Evolutionary conservation across 2,888 invertebrate genomes (phyloP), one percentile per base, ranked within the genome.

Genomic region (Diaprepes abbreviatus): DNA sequence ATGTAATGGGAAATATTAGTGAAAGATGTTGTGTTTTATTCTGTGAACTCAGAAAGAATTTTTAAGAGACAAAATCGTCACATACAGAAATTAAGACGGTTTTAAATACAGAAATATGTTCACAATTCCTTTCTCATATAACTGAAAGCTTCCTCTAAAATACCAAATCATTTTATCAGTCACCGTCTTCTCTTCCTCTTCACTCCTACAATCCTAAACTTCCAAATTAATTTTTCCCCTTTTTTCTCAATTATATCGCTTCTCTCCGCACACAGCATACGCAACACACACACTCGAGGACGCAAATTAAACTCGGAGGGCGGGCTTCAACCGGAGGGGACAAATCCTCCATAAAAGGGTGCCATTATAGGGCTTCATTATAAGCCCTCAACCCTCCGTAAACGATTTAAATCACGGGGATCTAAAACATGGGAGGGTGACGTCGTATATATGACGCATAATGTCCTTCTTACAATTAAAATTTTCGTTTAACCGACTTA

Each of bases 401-500:
- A 54, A 40, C 60, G 68, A 68, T 68, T 19, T 58, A 58, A 58
- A 68, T 63, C 68, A 21, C 48, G 36, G 50, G 38, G 38, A 24
- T 24, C 24, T 24, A 14, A 38, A 36, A 43, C 19, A 43, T 31
- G 38, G 54, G 48, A 58, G 59, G 36, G 70, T 54, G 66, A 60
- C 55, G 24, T 58, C 59, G 57, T 64, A 38, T 59, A 64, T 63
- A 58, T 71, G 66, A 58, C 71, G 62, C 62, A 64, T 45, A 58
- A 67, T 57, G 52, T 68, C 66, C 59, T 58, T 62, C 60, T 68
- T 66, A 68, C 74, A 76, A 76, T 76, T 76, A 76, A 71, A 73
- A 74, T 75, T 75, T 74, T 74, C 74, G 74, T 74, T 68, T 74
- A 73, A 71, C 68, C 71, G 67, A 55, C 65, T 64, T 63, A 67